A percentile compares a stretch with the other conserved stretches of the same genome.
Conservation (phyloP, 2,888 invertebrate genomes). For the Lasioglossum malachurum region DNA sequence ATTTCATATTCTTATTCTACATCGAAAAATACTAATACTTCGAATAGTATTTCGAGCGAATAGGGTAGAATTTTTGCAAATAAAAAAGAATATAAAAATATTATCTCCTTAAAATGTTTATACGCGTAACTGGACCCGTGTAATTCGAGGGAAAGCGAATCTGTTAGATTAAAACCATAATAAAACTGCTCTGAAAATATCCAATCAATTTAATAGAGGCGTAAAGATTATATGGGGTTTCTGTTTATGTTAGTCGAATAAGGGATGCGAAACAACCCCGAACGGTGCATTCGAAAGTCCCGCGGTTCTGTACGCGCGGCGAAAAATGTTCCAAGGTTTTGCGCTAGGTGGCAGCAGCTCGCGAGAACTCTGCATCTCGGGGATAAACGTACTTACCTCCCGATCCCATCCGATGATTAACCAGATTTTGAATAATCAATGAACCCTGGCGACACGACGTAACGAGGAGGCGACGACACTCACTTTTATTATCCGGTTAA, state of each 20-base stretch:
- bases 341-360: slow-evolving; percentile 74
- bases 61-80: too few relatives aligned
- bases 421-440: slow-evolving; percentile 51
- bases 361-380: slow-evolving; percentile 44
- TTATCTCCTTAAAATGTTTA: background rate
- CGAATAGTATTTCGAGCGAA: too few relatives aligned
- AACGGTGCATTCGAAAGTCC: background rate
- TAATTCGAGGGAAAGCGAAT: too few relatives aligned
- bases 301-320: background rate
- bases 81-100: too few relatives aligned
- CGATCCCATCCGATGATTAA: slow-evolving; percentile 33
- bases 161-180: too few relatives aligned
- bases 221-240: background rate
- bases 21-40: too few relatives aligned
- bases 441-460: background rate
- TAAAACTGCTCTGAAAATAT: too few relatives aligned
- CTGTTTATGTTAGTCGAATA: background rate
- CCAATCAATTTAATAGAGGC: background rate
- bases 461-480: background rate
- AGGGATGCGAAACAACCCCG: background rate
- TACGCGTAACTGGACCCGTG: background rate
- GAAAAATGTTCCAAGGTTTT: slow-evolving; percentile 63
- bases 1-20: too few relatives aligned
- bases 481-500: background rate
- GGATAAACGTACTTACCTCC: slow-evolving; percentile 53